Evolutionary conservation across 2,888 invertebrate species (phyloP).

Genomic region (Frankliniella fusca): DNA sequence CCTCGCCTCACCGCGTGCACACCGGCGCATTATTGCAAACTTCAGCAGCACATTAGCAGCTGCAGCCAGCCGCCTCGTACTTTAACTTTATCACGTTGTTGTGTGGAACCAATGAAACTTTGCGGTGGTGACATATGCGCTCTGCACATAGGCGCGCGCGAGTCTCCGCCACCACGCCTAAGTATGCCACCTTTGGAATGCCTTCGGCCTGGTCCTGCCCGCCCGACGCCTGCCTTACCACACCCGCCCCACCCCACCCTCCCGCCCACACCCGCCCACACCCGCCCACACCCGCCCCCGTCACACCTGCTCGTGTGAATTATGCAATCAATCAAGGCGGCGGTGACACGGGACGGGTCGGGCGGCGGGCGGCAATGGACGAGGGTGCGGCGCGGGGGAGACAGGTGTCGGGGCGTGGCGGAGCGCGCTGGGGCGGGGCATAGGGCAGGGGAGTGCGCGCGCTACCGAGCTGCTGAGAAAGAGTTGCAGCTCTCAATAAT

Average conservation of each 20-base stretch:
- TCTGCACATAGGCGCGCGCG: background rate
- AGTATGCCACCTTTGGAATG: background rate
- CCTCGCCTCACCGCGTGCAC: background rate
- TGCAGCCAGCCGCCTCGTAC: background rate
- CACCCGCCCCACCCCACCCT: too few species aligned
- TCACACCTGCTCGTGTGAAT: background rate
- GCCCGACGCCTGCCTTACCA: background rate
- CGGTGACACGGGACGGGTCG: background rate
- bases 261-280: background rate
- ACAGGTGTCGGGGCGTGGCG: too few species aligned
- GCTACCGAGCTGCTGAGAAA: too few species aligned
- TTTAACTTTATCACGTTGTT: background rate
- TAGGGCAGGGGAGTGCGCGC: too few species aligned
- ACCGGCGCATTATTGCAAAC: constrained; percentile 9
- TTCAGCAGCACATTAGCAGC: background rate
- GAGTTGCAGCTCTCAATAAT: too few species aligned
- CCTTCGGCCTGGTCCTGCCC: background rate
- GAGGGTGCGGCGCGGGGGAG: too few species aligned
- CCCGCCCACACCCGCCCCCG: background rate
- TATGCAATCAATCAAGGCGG: constrained; percentile 11
- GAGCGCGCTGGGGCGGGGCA: too few species aligned
- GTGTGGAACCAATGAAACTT: background rate
- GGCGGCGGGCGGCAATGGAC: too few species aligned
- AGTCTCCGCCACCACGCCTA: background rate
- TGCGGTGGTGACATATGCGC: background rate